Percentiles rank a stretch among this genome's conserved stretches.
Conservation (phyloP, 2,113 vertebrate species). For the Chiloscyllium plagiosum region DNA sequence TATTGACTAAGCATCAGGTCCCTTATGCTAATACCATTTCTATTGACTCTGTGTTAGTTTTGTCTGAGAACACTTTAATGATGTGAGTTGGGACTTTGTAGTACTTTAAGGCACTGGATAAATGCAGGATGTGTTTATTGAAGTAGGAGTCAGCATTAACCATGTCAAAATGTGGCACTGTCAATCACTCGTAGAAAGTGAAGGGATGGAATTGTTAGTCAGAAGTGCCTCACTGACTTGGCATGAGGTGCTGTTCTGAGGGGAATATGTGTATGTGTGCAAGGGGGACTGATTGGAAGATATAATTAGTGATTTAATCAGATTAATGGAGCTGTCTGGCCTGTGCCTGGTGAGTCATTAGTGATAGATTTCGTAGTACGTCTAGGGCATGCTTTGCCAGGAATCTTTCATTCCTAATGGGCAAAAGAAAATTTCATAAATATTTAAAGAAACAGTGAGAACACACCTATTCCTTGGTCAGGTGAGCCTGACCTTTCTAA, state of each 20-base stretch:
- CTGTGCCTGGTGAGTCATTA: background rate
- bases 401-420: background rate
- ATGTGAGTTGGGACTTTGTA: background rate
- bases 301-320: background rate
- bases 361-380: background rate
- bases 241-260: background rate
- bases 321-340: background rate
- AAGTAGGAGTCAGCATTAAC: background rate
- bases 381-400: background rate
- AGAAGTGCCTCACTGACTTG: background rate
- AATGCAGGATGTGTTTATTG: background rate
- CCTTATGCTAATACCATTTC: background rate
- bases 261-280: background rate
- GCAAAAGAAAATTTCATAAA: background rate
- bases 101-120: background rate
- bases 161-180: background rate
- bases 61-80: background rate
- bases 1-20: background rate
- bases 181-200: background rate
- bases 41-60: background rate
- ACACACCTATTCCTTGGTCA: background rate
- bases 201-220: background rate
- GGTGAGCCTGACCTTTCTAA: background rate
- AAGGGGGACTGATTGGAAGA: background rate
- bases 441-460: background rate